Conservation (phyloP, 2,113 vertebrate species). For the Eptatretus burgeri region DNA sequence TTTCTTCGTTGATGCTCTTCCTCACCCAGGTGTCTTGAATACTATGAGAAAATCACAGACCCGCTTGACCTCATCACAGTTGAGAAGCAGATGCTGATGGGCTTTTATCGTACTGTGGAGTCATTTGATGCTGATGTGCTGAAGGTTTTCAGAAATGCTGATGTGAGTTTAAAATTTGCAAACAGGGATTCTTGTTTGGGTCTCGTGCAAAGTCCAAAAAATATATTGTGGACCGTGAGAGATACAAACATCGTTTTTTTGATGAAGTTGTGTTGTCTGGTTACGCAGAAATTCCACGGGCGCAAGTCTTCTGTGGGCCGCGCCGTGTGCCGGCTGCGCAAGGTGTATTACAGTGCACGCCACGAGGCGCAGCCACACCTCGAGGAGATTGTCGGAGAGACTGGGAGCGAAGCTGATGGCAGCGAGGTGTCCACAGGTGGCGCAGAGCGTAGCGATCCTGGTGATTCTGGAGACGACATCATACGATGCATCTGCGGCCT, state of each 20-base stretch:
- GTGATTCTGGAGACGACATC: slow-evolving; percentile 31
- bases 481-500: slow-evolving; percentile 94
- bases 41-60: slow-evolving; percentile 90
- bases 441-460: slow-evolving; percentile 13
- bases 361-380: slow-evolving; percentile 73
- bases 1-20: too few species aligned
- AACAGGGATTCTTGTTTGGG: slow-evolving; percentile 3
- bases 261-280: too few species aligned
- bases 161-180: slow-evolving; percentile 25
- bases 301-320: slow-evolving; percentile 56
- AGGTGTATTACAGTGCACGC: slow-evolving; percentile 64
- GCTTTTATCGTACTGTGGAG: slow-evolving; percentile 81
- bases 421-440: slow-evolving; percentile 38
- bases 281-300: slow-evolving; percentile 62
- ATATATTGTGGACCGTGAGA: too few species aligned
- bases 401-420: slow-evolving; percentile 80
- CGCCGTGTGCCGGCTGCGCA: slow-evolving; percentile 60
- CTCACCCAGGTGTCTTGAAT: slow-evolving; percentile 45
- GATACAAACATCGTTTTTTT: too few species aligned
- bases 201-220: too few species aligned
- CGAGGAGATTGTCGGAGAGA: slow-evolving; percentile 88
- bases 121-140: slow-evolving; percentile 92
- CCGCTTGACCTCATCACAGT: slow-evolving; percentile 69
- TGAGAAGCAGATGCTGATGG: slow-evolving; percentile 79
- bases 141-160: slow-evolving; percentile 85